Base-by-base conservation (phyloP, 2,797 vertebrate genomes). In the Urocyon cinereoargenteus region DNA sequence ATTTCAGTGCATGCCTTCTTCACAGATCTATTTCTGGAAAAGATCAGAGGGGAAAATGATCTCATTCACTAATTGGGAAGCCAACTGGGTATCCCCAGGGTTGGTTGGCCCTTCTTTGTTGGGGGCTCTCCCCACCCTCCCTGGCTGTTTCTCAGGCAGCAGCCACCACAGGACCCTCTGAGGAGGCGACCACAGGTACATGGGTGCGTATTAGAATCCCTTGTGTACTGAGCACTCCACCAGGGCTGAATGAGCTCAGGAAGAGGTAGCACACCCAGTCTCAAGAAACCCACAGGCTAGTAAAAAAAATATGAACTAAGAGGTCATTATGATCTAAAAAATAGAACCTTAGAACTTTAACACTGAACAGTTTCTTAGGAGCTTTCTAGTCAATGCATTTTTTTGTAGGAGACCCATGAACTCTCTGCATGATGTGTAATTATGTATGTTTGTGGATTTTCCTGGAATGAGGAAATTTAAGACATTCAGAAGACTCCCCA, bases 1-100 rank as follows among this genome's bases (percentile, higher is more conserved):
- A 96, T 94, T 96, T 94, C 68, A 95, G 92, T 18, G n/a, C 75
- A 90, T 2, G 40, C 34, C 40, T 97, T 78, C 86, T 96, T 90
- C 51, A 59, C 13, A 18, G 86, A 86, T 86, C 85, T 97, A 96
- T 95, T 97, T 98, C 92, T 96, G 92, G 96, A 40, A 92, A 84
- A 66, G 85, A 92, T 70, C 72, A 85, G 92, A 96, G 57, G n/a
- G 24, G 40, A 93, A 92, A 97, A 85, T 89, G 92, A 93, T 83
- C 88, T 96, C 88, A 91, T 93, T 97, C 26, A 10, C 77, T 96
- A 89, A 96, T 79, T 79, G 64, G 86, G 83, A 96, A 97, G 88
- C 70, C 83, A 93, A 61, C 7, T 31, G 77, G 61, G 61, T 87
- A 91, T 93, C 34, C 92, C 83, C 49, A 92, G 49, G n/a, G 72